Evolutionary conservation across 2,797 vertebrate species (phyloP), one percentile per base, ranked within the genome.

Genomic region (Cyprinella venusta): DNA sequence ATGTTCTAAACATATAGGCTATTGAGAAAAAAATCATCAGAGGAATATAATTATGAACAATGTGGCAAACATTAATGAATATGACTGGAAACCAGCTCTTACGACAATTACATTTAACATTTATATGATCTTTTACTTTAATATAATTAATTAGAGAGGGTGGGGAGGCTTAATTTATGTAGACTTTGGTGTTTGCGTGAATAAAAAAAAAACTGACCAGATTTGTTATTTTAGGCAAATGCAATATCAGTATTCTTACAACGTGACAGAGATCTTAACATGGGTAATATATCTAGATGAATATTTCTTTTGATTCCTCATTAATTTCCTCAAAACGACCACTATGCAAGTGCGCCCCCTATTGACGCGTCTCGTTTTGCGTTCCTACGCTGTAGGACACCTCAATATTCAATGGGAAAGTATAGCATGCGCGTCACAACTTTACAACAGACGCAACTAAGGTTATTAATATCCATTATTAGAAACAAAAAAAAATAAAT

Each of bases 271-370:
- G 90, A 88, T 90, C 90, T 52, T 86, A 87, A 87, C 88, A 91
- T 82, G 85, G 80, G 80, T 72, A 77, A 75, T 77, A 72, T 50
- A 85, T 88, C 83, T 87, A 78, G 87, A 90, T 89, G 88, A 88
- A 90, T 89, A 93, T 93, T 91, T 88, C 89, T 90, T 93, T 90
- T 92, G 93, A 93, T 91, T 89, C 84, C 90, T 91, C 87, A 88
- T 93, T 91, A 90, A 86, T 82, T 91, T 89, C 87, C 88, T 80
- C 52, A 82, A 80, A 86, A 84, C 26, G 87, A 92, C 75, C 85
- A 86, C 88, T 91, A 94, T 95, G 71, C 94, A 93, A 92, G 91
- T 87, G 91, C 93, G 93, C 89, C 95, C 92, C 94, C 93, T 93
- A 89, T 89, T 75, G 94, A 91, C 82, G 59, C 19, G 75, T 78